phyloP scores from a whole-genome alignment of 2,888 invertebrate genomes.

The Protonemura montana region DNA sequence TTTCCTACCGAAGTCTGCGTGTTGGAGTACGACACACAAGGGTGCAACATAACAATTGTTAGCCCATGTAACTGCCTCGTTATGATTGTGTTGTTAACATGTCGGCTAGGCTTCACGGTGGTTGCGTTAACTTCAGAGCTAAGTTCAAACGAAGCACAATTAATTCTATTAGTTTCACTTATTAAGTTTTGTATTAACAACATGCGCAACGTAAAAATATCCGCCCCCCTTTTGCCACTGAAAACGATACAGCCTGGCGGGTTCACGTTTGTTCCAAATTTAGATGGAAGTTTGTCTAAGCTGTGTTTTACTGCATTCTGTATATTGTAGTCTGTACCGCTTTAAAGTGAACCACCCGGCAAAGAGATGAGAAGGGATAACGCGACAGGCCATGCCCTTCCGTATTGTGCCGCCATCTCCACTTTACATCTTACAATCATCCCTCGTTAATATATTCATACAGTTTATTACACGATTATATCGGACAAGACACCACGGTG shows the following conservation, averaged over 20 bases:
- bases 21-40: not conserved
- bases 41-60: not conserved
- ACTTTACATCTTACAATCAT: not conserved
- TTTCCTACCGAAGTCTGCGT: not conserved
- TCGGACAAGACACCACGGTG: not conserved
- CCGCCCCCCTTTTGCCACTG: not conserved
- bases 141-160: not conserved
- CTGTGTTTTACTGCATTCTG: not conserved
- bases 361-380: not conserved
- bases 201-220: not conserved
- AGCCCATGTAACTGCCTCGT: not conserved
- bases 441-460: slow-evolving; percentile 2
- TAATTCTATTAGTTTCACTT: slow-evolving; percentile 3
- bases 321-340: not conserved
- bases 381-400: not conserved
- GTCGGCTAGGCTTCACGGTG: not conserved
- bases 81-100: not conserved
- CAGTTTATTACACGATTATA: slow-evolving; percentile 13
- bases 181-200: not conserved
- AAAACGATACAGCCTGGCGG: not conserved
- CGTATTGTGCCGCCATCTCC: not conserved
- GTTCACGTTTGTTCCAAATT: not conserved
- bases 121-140: not conserved
- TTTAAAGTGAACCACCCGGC: not conserved
- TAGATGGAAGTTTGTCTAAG: not conserved